Base-by-base conservation (phyloP, 2,888 invertebrate species). In the Actias luna region DNA sequence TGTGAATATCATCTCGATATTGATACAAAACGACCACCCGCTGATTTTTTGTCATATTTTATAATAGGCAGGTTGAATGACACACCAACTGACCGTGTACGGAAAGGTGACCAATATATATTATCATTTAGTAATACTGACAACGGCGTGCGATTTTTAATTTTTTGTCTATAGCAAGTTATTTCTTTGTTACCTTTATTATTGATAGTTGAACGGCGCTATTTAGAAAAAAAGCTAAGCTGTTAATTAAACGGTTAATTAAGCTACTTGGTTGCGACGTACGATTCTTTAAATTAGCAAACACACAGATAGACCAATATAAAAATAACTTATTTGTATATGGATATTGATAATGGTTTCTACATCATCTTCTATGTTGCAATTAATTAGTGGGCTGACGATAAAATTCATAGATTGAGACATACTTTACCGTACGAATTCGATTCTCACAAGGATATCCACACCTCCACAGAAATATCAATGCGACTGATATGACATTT, bases 311-410 rank as follows among this genome's bases (percentile, higher is more conserved):
- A 39, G n/a, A 39, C 39, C 3, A n/a, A n/a, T 5, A 35, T 50
- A 52, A 25, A 60, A 12, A 50, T n/a, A 18, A 14, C 1, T 3
- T 52, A 22, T 22, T 39, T 57, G 18, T 29, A 61, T 57, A 18
- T 55, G 8, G 14, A 29, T 12, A 35, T 52, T 31, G 55, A 52
- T 52, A 60, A 5, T 52, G 52, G n/a, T n/a, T n/a, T n/a, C n/a
- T 27, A 52, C 2, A 29, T 0, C 14, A 10, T 50, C 27, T n/a
- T n/a, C 33, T 2, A 25, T 58, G 63, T 46, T 42, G 60, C 57
- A 63, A 60, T 46, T 63, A 63, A 63, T 63, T 57, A 60, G 57
- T 63, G 63, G 57, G 60, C 14, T 25, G 42, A 35, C 57, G 33
- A 60, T 42, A 60, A 52, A 25, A 33, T 42, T 25, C 42, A 42